Evolutionary conservation across 2,797 vertebrate genomes (phyloP).

Genomic region (Hylomyscus alleni): DNA sequence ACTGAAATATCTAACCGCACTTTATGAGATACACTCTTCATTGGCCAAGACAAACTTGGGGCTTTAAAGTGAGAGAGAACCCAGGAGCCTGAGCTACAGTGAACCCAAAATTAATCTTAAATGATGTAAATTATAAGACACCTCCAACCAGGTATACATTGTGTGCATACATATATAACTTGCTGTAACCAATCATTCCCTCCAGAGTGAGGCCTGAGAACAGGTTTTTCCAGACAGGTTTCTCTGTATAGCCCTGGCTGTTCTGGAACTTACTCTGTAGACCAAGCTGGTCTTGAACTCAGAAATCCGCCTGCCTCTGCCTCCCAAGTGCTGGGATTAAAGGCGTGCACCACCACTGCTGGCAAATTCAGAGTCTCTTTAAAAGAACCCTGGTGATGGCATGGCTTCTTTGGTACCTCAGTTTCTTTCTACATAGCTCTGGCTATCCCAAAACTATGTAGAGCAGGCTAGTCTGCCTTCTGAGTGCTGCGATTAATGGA

Average conservation of each 20-base stretch:
- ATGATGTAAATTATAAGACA: neutral
- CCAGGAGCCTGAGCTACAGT: neutral
- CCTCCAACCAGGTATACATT: too few species aligned
- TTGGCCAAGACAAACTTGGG: neutral
- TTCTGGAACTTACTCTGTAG: too few species aligned
- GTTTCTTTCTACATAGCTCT: neutral
- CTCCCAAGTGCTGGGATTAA: too few species aligned
- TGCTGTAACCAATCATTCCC: too few species aligned
- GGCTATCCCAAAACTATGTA: neutral
- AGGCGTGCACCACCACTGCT: too few species aligned
- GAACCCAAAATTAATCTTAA: neutral
- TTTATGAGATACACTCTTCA: neutral
- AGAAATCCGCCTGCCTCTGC: too few species aligned
- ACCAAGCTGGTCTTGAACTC: too few species aligned
- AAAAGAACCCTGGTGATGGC: slow-evolving; percentile 72
- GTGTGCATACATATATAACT: neutral
- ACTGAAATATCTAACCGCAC: neutral
- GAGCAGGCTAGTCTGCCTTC: neutral
- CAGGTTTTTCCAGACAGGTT: too few species aligned
- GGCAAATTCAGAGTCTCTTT: slow-evolving; percentile 65
- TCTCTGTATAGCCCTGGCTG: too few species aligned
- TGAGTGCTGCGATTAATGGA: neutral
- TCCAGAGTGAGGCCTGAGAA: neutral
- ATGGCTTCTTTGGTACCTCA: neutral
- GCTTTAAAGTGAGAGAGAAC: neutral